Conservation (phyloP, 2,113 vertebrate genomes). For the Fregetta grallaria region DNA sequence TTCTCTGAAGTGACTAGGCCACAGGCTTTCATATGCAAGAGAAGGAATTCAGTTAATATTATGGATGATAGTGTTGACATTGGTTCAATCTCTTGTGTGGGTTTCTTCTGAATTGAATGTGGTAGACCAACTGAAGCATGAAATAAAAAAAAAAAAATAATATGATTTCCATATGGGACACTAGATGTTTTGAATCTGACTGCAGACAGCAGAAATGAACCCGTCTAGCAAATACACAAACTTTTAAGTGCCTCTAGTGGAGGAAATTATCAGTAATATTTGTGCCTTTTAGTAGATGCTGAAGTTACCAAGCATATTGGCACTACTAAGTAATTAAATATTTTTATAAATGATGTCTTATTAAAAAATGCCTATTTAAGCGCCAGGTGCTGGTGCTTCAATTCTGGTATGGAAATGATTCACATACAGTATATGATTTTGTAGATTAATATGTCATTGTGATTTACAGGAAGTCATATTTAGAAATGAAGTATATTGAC, state of each 20-base stretch:
- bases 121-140: neutral
- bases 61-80: neutral
- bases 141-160: neutral
- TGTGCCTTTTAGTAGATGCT: neutral
- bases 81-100: neutral
- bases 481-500: neutral
- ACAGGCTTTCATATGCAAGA: neutral
- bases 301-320: neutral
- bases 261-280: neutral
- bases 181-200: neutral
- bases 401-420: neutral
- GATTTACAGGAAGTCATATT: slow-evolving; percentile 16
- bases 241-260: neutral
- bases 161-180: neutral
- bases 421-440: neutral
- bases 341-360: neutral
- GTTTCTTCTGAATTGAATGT: neutral
- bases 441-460: neutral
- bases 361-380: neutral
- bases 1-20: neutral
- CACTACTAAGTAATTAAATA: neutral
- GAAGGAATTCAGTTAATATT: neutral
- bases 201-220: neutral
- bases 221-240: neutral
- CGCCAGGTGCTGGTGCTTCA: neutral